Conservation (phyloP, 2,113 vertebrate species). For the Chaenogobius annularis region DNA sequence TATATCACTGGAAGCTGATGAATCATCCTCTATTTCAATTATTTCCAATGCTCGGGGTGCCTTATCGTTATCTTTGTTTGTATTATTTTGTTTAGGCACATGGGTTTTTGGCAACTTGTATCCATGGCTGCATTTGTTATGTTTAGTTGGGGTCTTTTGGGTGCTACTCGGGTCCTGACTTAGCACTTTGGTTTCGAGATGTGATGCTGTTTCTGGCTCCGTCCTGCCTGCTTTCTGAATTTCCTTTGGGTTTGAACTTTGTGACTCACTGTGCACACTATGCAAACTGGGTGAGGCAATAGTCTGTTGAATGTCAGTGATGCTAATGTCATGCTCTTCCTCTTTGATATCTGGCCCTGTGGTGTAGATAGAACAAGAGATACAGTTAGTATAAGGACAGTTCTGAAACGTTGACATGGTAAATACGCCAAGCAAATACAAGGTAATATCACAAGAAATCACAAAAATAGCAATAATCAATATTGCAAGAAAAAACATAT, state of each 20-base stretch:
- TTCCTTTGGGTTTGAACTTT: not conserved
- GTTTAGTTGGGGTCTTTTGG: slow-evolving; percentile 9
- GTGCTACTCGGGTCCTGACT: slow-evolving; percentile 7
- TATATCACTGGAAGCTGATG: not conserved
- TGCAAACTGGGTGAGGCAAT: not conserved
- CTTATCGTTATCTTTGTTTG: not conserved
- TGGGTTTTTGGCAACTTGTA: not conserved
- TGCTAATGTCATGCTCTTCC: slow-evolving; percentile 16
- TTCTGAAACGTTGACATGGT: not conserved
- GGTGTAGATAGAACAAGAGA: slow-evolving; percentile 1
- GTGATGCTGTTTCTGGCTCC: not conserved
- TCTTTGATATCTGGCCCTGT: slow-evolving; percentile 39
- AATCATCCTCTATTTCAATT: not conserved
- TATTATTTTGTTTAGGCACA: not conserved
- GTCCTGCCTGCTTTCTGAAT: not conserved
- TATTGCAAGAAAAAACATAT: too few relatives aligned
- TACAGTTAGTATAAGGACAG: not conserved
- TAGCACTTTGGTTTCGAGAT: not conserved
- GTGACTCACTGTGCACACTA: not conserved
- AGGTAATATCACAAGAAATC: too few relatives aligned
- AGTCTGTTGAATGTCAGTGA: not conserved
- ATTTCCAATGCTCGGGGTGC: not conserved
- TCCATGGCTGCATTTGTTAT: slow-evolving; percentile 7
- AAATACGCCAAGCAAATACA: not conserved
- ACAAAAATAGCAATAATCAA: too few relatives aligned